Base-by-base conservation (phyloP, 1,140 invertebrate species). In the Phortica variegata region DNA sequence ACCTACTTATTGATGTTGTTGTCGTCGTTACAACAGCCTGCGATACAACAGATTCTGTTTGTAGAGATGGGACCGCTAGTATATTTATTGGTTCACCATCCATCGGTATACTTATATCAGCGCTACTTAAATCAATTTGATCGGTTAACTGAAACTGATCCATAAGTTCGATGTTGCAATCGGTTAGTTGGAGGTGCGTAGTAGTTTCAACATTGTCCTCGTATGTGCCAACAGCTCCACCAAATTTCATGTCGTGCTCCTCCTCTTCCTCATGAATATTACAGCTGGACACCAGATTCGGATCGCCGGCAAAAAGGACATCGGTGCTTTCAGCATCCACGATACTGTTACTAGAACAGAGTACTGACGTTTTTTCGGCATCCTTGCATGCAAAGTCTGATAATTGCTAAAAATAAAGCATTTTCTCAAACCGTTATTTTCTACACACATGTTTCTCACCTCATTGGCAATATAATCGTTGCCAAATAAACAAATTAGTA, bases 121-220 rank as follows among this genome's bases (percentile, higher is more conserved):
- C 69, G 38, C 66, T 73, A 37, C 52, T 59, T n/a, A 73, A 34
- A 41, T 73, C 70, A 6, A 73, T 62, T 49, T 73, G 70, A 49
- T 73, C 58, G 8, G 70, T 73, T 10, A 66, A 46, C 39, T 73
- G 63, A 39, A 58, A 73, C 23, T 73, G 62, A 48, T 73, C 70
- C 70, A 73, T 73, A 4, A 73, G 44, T 20, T 73, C 70, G 33
- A 73, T 73, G 26, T 73, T 74, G 50, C 70, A 73, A 31, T 73
- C 70, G 2, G 65, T 69, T 4, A 69, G 33, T 31, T 69, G 63
- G 3, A 73, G 31, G 38, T 56, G 62, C 10, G 49, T 40, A 17
- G 40, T 26, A 15, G n/a, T n/a, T n/a, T n/a, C n/a, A n/a, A n/a
- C n/a, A n/a, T n/a, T n/a, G 16, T 16, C 33, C 39, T 8, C 40